A percentile compares a stretch with the other conserved stretches of the same genome.
These are phyloP conservation scores for Phalacrocorax carbo DNA, from an alignment of 2,113 vertebrate species.

Conservation along the genomic window DNA sequence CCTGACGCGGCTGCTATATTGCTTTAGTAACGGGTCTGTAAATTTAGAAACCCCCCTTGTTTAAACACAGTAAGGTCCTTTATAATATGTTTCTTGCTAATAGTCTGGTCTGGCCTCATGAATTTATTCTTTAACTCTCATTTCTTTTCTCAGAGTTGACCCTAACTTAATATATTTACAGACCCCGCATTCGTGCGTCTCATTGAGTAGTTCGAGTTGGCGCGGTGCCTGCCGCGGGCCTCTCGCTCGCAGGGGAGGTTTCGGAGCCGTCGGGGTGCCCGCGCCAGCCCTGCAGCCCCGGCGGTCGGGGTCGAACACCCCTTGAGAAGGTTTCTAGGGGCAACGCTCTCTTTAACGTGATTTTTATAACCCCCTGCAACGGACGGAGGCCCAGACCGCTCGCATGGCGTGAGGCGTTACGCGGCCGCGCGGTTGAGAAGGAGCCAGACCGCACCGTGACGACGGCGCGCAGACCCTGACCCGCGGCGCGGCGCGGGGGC, in stretches of 20 bases:
- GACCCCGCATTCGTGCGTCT: fast-evolving
- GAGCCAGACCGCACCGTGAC: fast-evolving
- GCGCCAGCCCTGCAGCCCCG: neutral
- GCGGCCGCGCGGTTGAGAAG: fast-evolving
- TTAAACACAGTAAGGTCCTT: neutral
- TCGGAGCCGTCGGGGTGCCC: fast-evolving
- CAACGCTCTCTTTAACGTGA: neutral
- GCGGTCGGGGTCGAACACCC: no score
- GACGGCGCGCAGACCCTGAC: fast-evolving
- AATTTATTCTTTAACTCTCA: neutral
- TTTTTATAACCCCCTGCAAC: neutral
- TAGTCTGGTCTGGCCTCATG: fast-evolving
- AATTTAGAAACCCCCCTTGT: neutral
- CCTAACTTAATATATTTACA: fast-evolving
- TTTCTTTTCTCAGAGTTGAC: neutral
- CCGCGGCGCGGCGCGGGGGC: fast-evolving
- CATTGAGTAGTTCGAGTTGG: fast-evolving
- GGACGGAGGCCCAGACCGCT: neutral
- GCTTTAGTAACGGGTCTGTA: fast-evolving
- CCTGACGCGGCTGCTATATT: fast-evolving
- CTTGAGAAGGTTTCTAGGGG: neutral
- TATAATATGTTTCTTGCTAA: neutral
- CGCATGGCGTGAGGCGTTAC: fast-evolving
- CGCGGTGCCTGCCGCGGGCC: neutral
- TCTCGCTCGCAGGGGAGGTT: fast-evolving